Base-by-base conservation (phyloP, 2,113 vertebrate species). In the Aptenodytes forsteri region DNA sequence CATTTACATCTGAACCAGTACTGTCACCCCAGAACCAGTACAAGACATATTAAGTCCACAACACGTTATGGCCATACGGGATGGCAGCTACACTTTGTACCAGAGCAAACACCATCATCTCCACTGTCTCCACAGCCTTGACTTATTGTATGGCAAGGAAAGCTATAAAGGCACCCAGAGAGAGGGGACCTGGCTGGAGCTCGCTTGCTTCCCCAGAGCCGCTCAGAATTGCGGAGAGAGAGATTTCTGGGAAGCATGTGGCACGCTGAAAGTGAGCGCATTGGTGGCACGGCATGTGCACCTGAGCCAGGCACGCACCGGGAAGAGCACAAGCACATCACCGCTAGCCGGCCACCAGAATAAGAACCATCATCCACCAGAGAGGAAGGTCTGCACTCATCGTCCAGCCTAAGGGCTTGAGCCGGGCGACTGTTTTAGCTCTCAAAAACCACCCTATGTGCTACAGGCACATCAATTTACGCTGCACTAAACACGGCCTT, bases 281-380 rank as follows among this genome's bases (percentile, higher is more conserved):
- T 18, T 5, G 2, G 46, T 7, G 38, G 61, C 18, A 8, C 5
- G 0, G n/a, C 23, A 27, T 4, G 1, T 3, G 27, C 46, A 29
- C 8, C 1, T 0, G 0, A 6, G 23, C 19, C 56, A 44, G 40
- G 32, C 38, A 42, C 4, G 0, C 22, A 21, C 46, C 20, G 10
- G 20, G 13, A 16, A 34, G 23, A 61, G 62, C 54, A 38, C 3
- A 0, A 32, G 34, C 44, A 27, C 5, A 1, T 44, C 36, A 76
- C 46, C 10, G 5, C 6, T 2, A 1, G 5, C 23, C 23, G 4
- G 62, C 27, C 52, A 44, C 17, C 22, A 23, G 61, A 72, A 7
- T 29, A 52, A 52, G 34, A 59, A 69, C 30, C 20, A 54, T 47
- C 54, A 67, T 7, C 44, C 46, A 52, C 23, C n/a, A 25, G 11